A percentile compares a stretch with the other conserved stretches of the same genome.
phyloP scores from a whole-genome alignment of 92 coral and sea anemone species.

The Micromussa lordhowensis region DNA sequence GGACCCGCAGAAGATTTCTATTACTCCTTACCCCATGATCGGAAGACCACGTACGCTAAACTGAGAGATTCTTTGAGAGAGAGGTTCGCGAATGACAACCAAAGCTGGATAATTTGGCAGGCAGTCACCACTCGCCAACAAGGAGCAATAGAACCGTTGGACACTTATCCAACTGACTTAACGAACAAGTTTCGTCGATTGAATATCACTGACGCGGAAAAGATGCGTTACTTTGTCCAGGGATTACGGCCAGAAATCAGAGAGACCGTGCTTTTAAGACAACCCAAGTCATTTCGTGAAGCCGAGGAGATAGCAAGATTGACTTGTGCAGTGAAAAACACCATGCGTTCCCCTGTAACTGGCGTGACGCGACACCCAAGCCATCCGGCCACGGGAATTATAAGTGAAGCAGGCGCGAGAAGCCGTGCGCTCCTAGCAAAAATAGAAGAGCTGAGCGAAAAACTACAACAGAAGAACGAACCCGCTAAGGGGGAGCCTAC shows the following conservation, averaged over 20 bases:
- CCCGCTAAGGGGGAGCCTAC: too few species aligned
- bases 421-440: too few species aligned
- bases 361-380: too few species aligned
- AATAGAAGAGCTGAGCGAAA: too few species aligned
- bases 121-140: conserved; percentile 21
- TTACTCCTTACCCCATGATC: background rate
- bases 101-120: conserved; percentile 24
- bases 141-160: conserved; percentile 15
- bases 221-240: conserved; percentile 39
- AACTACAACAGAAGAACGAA: background rate
- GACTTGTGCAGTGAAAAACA: conserved; percentile 2
- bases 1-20: background rate
- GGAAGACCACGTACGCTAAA: too few species aligned
- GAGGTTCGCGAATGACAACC: conserved; percentile 13
- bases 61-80: background rate
- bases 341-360: background rate
- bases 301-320: conserved; percentile 29
- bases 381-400: too few species aligned
- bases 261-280: conserved; percentile 13
- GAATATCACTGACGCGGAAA: conserved; percentile 22
- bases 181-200: background rate
- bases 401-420: too few species aligned
- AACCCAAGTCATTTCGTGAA: background rate
- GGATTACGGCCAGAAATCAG: conserved; percentile 25
- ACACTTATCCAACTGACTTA: conserved; percentile 20